Evolutionary conservation across 2,113 vertebrate genomes (phyloP), one percentile per base, ranked within the genome.

Genomic region (Pandion haliaetus): DNA sequence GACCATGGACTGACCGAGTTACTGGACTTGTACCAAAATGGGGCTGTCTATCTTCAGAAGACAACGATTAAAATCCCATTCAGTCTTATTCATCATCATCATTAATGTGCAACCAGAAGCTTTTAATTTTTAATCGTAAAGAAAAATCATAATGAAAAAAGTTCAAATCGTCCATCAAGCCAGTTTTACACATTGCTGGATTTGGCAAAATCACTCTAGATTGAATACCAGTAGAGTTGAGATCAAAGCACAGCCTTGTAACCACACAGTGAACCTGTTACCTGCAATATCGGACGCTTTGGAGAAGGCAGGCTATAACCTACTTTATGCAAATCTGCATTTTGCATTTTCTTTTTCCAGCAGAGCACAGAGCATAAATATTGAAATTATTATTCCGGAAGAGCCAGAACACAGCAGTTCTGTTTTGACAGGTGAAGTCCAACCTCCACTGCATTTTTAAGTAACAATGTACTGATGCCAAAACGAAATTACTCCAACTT

Each of bases 321-420:
- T 14, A 9, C 72, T 14, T 40, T 55, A 69, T 29, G 76, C 89
- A 93, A 97, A 92, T 29, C 47, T 14, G 31, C 17, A 34, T n/a
- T 95, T 90, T 95, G 71, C 84, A 86, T 95, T 78, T 71, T 38
- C 59, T 42, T 88, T 26, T 74, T 55, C 38, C 63, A 65, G 55
- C 50, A 49, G 31, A 38, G 42, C 26, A 31, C 2, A 38, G 31
- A 36, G 45, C 19, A 55, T 20, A 88, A 93, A 93, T 21, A 94
- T 16, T 49, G 87, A 85, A 81, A 66, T 40, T 54, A 84, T 73
- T 52, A 10, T n/a, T 76, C 47, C 5, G 10, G 40, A 61, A 50
- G 70, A 81, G 59, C 40, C 65, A 34, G 74, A 80, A 40, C 70
- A 36, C 44, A 29, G 38, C 12, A 21, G 61, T 24, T 66, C 47